Evolutionary conservation across 2,797 vertebrate genomes (phyloP), one percentile per base, ranked within the genome.

Genomic region (Gouania willdenowi): DNA sequence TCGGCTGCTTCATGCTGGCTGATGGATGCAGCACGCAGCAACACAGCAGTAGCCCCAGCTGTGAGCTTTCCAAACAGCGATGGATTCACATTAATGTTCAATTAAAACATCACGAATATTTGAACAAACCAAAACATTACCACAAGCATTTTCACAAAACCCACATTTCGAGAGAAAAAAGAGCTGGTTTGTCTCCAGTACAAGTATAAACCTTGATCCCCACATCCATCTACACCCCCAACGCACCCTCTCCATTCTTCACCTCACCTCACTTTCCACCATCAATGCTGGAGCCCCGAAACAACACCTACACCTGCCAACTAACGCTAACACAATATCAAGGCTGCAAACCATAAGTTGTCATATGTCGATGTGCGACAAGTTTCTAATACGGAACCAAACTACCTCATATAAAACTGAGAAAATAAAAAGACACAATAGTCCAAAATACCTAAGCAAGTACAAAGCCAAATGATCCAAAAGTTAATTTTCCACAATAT

Each of bases 261-360:
- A 50, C 59, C 61, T 56, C 56, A 66, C 18, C 5, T 18, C 3
- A 3, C 3, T 18, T 18, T 18, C 34, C 38, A 40, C 34, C 44
- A 36, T 52, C 17, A n/a, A n/a, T n/a, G 17, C 17, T 18, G 3
- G 14, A 47, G 28, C 5, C 28, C 54, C 43, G 44, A 73, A 40
- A 35, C 50, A 9, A 35, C 59, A 41, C 44, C 49, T 45, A 42
- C 59, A 40, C 43, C 48, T 45, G 42, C 34, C 45, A 27, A 42
- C 22, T 4, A 42, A 58, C 63, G 54, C 54, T 58, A 53, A 60
- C 10, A 10, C 60, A n/a, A n/a, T n/a, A n/a, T n/a, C n/a, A n/a
- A n/a, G 59, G 49, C 58, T 50, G 64, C 30, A 42, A 4, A 18
- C 35, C 50, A 41, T 62, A 75, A 79, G 72, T 83, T 77, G 53